These are phyloP conservation scores for Lepidochitona cinerea DNA, from an alignment of 2,888 invertebrate species.

Conservation along the genomic window DNA sequence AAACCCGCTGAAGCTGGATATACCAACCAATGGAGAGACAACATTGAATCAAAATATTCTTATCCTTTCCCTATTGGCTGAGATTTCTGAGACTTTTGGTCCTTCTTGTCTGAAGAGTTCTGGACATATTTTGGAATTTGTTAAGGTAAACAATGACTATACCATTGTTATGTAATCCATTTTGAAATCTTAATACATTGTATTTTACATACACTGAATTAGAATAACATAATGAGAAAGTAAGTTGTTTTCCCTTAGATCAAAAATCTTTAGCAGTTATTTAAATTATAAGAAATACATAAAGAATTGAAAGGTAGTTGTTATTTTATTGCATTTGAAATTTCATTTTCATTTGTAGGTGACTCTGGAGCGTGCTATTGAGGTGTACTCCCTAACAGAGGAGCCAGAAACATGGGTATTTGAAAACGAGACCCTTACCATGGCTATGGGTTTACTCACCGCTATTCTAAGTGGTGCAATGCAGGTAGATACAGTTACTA, in stretches of 20 bases:
- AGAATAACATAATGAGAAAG: no score
- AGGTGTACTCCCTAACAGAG: conserved; percentile 47
- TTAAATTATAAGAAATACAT: no score
- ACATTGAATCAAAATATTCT: no score
- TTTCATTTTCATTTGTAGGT: conserved; percentile 38
- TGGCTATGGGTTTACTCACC: conserved; percentile 66
- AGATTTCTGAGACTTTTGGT: conserved; percentile 58
- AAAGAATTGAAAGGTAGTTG: no score
- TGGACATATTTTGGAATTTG: conserved; percentile 59
- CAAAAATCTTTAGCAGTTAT: no score
- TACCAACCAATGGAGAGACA: no score
- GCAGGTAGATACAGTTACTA: conserved; percentile 37
- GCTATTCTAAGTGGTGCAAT: conserved; percentile 58
- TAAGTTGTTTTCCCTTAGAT: no score
- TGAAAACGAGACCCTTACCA: conserved; percentile 63
- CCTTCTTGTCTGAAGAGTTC: conserved; percentile 53
- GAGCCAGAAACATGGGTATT: conserved; percentile 51
- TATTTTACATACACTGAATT: no score
- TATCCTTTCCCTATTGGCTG: conserved; percentile 53
- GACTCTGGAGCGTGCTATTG: conserved; percentile 57
- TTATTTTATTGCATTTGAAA: background rate
- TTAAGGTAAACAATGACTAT: conserved; percentile 46
- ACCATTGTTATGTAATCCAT: background rate
- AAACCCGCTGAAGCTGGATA: no score
- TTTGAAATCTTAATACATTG: no score